A percentile compares a stretch with the other conserved stretches of the same genome.
Conservation (phyloP, 2,113 vertebrate genomes). For the Synchiropus splendidus region DNA sequence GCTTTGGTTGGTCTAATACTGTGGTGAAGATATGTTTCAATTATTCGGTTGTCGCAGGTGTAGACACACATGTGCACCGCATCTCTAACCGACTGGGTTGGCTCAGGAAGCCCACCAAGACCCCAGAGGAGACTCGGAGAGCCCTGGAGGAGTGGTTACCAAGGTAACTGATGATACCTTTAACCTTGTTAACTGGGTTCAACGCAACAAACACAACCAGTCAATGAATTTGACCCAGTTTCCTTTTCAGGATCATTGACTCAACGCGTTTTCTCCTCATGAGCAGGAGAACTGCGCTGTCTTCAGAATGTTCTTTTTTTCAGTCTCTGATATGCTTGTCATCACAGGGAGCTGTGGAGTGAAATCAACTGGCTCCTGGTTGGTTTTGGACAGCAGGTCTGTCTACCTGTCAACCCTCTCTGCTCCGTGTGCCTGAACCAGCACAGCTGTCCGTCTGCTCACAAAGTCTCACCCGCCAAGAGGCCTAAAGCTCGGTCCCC, state of each 20-base stretch:
- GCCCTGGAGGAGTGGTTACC: constrained; percentile 89
- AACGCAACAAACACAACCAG: not conserved
- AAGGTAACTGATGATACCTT: constrained; percentile 59
- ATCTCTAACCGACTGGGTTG: constrained; percentile 85
- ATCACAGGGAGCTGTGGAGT: constrained; percentile 81
- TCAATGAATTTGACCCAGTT: too few species aligned
- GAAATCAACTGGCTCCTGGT: constrained; percentile 92
- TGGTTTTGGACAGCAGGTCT: constrained; percentile 93
- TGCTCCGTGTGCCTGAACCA: constrained; percentile 82
- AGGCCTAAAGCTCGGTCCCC: constrained; percentile 33
- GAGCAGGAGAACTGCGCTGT: too few species aligned
- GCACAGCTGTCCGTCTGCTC: constrained; percentile 77
- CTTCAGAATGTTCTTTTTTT: too few species aligned
- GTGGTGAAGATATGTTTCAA: too few species aligned
- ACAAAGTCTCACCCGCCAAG: constrained; percentile 50
- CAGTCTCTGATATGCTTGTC: not conserved
- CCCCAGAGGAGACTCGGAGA: constrained; percentile 77
- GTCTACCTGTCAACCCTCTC: constrained; percentile 76
- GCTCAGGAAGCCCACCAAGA: constrained; percentile 71
- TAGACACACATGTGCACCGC: constrained; percentile 94
- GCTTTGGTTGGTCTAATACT: too few species aligned
- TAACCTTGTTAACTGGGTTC: constrained; percentile 3
- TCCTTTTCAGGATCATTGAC: too few species aligned
- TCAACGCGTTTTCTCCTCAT: too few species aligned
- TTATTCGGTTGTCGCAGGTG: constrained; percentile 59